Conservation (phyloP, 2,797 vertebrate genomes). For the Phylloscopus collybita region DNA sequence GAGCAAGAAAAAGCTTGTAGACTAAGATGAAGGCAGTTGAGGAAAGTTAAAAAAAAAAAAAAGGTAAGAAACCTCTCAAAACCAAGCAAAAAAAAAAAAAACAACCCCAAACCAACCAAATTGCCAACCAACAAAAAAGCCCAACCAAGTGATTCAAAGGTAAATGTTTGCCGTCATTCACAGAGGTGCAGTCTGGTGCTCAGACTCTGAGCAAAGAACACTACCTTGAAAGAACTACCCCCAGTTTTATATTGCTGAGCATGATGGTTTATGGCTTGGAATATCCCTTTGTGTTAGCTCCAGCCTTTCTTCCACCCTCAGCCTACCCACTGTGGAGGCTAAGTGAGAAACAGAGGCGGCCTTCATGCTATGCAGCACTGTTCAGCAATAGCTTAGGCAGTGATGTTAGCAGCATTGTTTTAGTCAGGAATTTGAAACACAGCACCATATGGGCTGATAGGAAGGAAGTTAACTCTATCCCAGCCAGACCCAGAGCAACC, state of each 20-base stretch:
- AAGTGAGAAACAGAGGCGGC: background rate
- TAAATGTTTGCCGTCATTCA: background rate
- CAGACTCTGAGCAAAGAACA: background rate
- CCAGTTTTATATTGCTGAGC: background rate
- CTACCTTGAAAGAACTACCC: background rate
- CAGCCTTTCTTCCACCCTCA: background rate
- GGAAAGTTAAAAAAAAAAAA: background rate
- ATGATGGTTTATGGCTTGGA: background rate
- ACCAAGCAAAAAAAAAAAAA: background rate
- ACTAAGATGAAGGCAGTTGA: background rate
- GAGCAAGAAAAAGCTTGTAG: background rate
- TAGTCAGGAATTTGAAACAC: background rate
- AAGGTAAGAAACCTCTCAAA: rapidly evolving
- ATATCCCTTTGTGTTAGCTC: background rate
- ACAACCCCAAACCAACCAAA: background rate
- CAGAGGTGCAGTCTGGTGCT: background rate
- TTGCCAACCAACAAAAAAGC: background rate
- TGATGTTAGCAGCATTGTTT: background rate
- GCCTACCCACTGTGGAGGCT: background rate
- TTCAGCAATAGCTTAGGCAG: background rate
- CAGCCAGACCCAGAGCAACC: background rate
- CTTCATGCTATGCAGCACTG: background rate
- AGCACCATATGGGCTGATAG: background rate
- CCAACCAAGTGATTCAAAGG: background rate
- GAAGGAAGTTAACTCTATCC: background rate